These are phyloP conservation scores for Gobio gobio DNA, from an alignment of 2,113 vertebrate genomes.

Conservation along the genomic window DNA sequence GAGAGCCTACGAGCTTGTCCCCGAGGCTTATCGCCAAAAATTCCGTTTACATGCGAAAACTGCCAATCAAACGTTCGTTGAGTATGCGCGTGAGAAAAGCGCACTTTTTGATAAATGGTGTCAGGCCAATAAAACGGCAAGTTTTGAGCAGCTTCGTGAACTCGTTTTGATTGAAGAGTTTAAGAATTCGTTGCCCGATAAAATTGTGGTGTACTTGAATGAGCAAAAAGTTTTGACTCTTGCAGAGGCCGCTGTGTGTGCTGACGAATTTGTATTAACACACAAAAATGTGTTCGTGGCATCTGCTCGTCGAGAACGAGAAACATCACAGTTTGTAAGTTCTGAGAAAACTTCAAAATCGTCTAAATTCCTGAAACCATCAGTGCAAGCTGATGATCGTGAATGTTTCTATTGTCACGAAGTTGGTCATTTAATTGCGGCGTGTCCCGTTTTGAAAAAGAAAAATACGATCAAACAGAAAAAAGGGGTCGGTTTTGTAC, in stretches of 20 bases:
- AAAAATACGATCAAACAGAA: neutral
- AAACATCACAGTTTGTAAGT: neutral
- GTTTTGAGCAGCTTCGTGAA: neutral
- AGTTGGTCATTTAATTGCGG: neutral
- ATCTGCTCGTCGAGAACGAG: neutral
- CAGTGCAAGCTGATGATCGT: no score
- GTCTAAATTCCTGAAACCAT: neutral
- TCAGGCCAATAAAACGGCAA: no score
- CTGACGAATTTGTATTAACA: neutral
- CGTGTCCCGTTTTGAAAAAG: neutral
- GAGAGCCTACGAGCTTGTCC: no score
- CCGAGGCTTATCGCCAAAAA: no score
- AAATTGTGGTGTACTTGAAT: neutral
- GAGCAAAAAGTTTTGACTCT: neutral
- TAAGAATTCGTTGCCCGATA: neutral
- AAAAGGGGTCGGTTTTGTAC: neutral
- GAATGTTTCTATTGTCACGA: no score
- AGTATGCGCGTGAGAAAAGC: neutral
- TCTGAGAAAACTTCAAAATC: neutral
- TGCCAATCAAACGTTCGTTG: neutral
- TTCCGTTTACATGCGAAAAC: no score
- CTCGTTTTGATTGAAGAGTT: neutral
- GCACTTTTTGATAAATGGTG: neutral
- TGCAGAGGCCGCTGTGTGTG: neutral
- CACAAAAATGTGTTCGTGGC: neutral